Conservation (phyloP, 2,888 invertebrate genomes). For the Cryptops parisi region DNA sequence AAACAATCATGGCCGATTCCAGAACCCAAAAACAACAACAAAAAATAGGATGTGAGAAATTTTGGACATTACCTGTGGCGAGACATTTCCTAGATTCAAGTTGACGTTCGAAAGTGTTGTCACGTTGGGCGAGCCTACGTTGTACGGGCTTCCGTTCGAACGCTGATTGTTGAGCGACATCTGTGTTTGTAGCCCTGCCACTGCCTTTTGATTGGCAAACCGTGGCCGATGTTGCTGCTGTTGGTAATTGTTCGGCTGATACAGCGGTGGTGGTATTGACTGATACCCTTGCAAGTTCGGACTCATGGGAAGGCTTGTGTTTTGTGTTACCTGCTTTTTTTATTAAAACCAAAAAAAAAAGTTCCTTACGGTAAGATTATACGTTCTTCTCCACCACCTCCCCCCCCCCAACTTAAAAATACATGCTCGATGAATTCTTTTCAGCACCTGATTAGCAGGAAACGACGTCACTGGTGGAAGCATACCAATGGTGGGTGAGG, state of each 20-base stretch:
- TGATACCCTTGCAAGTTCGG: slow-evolving; percentile 4
- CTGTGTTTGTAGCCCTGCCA: slow-evolving; percentile 17
- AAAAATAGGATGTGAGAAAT: too few species aligned
- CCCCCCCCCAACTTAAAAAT: too few species aligned
- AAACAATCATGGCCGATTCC: too few species aligned
- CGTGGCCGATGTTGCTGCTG: slow-evolving; percentile 18
- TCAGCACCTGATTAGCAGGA: slow-evolving; percentile 4
- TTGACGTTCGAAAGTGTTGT: too few species aligned
- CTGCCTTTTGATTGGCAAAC: slow-evolving; percentile 17
- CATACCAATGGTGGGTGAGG: slow-evolving; percentile 15
- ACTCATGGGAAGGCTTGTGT: slow-evolving; percentile 5
- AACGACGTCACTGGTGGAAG: slow-evolving; percentile 12
- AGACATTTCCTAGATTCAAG: too few species aligned
- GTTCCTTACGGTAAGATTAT: too few species aligned
- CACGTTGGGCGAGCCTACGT: not conserved
- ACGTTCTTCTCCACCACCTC: too few species aligned
- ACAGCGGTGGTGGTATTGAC: slow-evolving; percentile 15
- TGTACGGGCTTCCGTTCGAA: slow-evolving; percentile 22
- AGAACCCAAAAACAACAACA: too few species aligned
- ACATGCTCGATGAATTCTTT: not conserved
- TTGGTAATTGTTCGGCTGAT: slow-evolving; percentile 13
- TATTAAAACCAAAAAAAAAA: too few species aligned
- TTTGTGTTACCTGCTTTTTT: slow-evolving; percentile 1
- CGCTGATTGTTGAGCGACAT: slow-evolving; percentile 16
- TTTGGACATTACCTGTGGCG: too few species aligned